Percentiles rank a stretch among this genome's conserved stretches.
Evolutionary conservation across 2,888 invertebrate species (phyloP).

Genomic region (Parnassius orleans): DNA sequence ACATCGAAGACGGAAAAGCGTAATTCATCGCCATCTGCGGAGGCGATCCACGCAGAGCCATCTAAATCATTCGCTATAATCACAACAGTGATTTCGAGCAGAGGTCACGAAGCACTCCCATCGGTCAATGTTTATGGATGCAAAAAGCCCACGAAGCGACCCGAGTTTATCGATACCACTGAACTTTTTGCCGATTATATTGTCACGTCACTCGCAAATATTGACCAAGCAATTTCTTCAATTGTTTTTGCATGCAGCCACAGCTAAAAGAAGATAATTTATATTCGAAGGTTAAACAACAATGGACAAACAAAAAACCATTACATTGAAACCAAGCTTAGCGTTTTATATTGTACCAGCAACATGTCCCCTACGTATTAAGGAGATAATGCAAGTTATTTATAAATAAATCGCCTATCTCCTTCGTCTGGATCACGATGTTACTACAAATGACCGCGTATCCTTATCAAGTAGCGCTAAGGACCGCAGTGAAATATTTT

Average conservation of each 20-base stretch:
- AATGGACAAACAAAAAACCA: constrained; percentile 44
- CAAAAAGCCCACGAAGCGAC: constrained; percentile 54
- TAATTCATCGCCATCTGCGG: constrained; percentile 73
- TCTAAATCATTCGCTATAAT: constrained; percentile 73
- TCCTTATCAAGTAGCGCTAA: constrained; percentile 74
- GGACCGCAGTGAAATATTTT: constrained; percentile 72
- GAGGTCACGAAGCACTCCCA: constrained; percentile 71
- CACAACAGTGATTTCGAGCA: constrained; percentile 69
- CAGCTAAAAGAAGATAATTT: constrained; percentile 20
- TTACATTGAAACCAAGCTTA: constrained; percentile 36
- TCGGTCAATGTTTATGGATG: constrained; percentile 63
- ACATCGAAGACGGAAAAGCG: constrained; percentile 67
- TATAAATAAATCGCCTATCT: constrained; percentile 62
- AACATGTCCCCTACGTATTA: constrained; percentile 56
- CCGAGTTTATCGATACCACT: constrained; percentile 49
- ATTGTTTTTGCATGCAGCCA: constrained; percentile 41
- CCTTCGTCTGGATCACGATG: constrained; percentile 53
- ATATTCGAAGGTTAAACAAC: constrained; percentile 10
- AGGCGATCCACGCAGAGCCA: constrained; percentile 65
- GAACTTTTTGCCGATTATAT: constrained; percentile 57
- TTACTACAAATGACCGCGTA: constrained; percentile 72
- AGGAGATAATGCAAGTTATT: constrained; percentile 45
- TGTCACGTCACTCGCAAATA: constrained; percentile 51
- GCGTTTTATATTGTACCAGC: constrained; percentile 53
- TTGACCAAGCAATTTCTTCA: constrained; percentile 40